Conservation (phyloP, 2,113 vertebrate genomes). For the Limnothrissa miodon region DNA sequence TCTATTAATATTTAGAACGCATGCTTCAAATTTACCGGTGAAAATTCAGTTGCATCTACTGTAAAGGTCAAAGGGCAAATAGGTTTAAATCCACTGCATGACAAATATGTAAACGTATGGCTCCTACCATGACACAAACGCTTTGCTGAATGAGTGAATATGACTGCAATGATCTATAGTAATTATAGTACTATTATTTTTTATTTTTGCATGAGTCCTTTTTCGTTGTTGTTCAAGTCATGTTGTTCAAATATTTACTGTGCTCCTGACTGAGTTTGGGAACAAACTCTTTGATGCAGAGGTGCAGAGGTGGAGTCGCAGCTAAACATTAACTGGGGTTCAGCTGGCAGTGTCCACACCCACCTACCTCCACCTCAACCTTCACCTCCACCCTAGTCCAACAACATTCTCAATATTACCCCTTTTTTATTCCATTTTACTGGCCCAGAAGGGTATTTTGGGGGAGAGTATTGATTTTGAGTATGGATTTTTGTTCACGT, state of each 20-base stretch:
- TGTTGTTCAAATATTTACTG: not conserved
- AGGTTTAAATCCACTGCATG: no score
- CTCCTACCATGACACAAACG: no score
- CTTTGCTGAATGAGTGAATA: no score
- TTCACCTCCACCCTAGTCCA: not conserved
- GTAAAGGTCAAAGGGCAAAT: no score
- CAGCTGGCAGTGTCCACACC: conserved; percentile 14
- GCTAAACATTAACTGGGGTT: conserved; percentile 68
- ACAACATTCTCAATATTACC: not conserved
- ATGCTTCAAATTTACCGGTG: no score
- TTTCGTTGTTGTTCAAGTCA: not conserved
- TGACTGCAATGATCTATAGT: no score
- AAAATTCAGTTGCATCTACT: no score
- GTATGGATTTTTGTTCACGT: conserved; percentile 42
- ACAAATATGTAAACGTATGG: no score
- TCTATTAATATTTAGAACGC: no score
- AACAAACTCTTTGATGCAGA: not conserved
- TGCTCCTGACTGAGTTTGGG: not conserved
- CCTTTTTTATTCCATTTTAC: not conserved
- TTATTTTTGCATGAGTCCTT: not conserved
- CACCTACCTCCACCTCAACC: not conserved
- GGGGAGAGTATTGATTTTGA: no score
- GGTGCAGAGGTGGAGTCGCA: conserved; percentile 31
- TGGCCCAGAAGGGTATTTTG: no score
- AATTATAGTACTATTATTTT: not conserved